Percentiles rank a stretch among this genome's conserved stretches.
Conservation (phyloP, 1,140 invertebrate genomes). For the Aphis craccivora region DNA sequence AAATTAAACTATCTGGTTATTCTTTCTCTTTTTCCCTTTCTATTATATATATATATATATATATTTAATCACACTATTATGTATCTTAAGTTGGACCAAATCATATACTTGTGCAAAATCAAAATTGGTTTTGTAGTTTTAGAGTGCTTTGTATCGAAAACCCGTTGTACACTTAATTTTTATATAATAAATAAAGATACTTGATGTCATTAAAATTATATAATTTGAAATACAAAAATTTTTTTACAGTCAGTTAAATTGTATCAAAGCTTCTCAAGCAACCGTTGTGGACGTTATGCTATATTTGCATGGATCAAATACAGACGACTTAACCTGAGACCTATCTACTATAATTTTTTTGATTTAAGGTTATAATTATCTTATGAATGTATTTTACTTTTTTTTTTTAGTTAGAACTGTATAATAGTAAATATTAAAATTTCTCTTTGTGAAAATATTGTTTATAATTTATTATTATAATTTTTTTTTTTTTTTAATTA, state of each 20-base stretch:
- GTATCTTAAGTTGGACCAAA: no score
- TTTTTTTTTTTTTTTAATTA: background rate
- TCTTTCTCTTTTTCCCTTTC: no score
- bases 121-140: no score
- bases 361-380: conserved; percentile 22
- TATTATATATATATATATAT: no score
- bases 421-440: conserved; percentile 42
- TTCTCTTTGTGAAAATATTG: conserved; percentile 1
- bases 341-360: conserved; percentile 44
- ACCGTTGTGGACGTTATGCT: conserved; percentile 12
- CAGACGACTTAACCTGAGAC: conserved; percentile 43
- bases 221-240: background rate
- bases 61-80: no score
- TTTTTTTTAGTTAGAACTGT: conserved; percentile 50
- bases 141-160: no score
- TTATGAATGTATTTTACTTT: conserved; percentile 36
- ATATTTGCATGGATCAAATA: conserved; percentile 54
- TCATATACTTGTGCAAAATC: no score
- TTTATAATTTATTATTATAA: background rate
- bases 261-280: conserved; percentile 42
- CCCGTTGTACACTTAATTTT: no score
- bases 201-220: background rate
- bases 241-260: background rate
- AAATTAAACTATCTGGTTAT: no score
- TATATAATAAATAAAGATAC: no score